These are phyloP conservation scores for Exephanes ischioxanthus DNA, from an alignment of 2,888 invertebrate species.

Conservation along the genomic window DNA sequence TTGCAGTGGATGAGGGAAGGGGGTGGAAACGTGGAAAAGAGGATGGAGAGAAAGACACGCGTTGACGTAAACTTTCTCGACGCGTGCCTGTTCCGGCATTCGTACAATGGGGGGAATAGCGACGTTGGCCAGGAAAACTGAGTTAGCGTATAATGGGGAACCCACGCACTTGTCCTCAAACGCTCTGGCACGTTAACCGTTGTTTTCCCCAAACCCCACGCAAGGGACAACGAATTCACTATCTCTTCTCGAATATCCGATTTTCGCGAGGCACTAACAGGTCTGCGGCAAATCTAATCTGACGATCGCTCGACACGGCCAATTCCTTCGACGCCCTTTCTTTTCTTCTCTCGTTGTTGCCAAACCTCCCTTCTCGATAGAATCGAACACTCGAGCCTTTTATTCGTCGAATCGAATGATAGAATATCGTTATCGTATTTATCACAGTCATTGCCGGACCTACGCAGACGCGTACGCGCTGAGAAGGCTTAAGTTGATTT, in stretches of 20 bases:
- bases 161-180: background rate
- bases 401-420: slow-evolving; percentile 57
- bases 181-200: slow-evolving; percentile 6
- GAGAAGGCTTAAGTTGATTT: slow-evolving; percentile 3
- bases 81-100: background rate
- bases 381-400: slow-evolving; percentile 46
- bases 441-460: slow-evolving; percentile 49
- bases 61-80: slow-evolving; percentile 8
- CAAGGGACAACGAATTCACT: background rate
- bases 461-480: slow-evolving; percentile 8
- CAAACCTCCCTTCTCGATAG: slow-evolving; percentile 25
- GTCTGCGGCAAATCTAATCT: slow-evolving; percentile 56
- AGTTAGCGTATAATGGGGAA: background rate
- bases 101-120: background rate
- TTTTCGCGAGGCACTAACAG: background rate
- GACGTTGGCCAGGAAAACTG: background rate
- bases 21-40: background rate
- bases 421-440: slow-evolving; percentile 55
- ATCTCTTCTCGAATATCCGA: slow-evolving; percentile 8
- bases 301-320: slow-evolving; percentile 56
- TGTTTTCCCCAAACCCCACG: background rate
- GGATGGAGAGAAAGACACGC: background rate
- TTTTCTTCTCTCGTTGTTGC: background rate
- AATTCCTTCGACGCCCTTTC: slow-evolving; percentile 44
- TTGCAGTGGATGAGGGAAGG: background rate